Conservation (phyloP, 2,113 vertebrate species). For the Lethenteron reissneri region DNA sequence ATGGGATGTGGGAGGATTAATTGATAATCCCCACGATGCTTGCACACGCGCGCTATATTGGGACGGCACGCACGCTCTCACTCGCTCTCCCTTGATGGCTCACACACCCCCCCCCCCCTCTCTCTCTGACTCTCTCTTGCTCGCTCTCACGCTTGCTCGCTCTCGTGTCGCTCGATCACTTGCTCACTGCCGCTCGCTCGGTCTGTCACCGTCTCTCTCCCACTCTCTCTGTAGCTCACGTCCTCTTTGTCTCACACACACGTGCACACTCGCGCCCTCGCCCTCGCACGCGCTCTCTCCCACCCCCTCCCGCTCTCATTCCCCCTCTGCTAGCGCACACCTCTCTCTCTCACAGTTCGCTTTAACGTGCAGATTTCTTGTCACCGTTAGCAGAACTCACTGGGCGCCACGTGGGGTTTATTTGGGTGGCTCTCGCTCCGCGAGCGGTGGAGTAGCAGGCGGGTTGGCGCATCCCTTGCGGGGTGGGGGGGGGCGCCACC, state of each 20-base stretch:
- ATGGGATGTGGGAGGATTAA: too few relatives aligned
- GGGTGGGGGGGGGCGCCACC: too few relatives aligned
- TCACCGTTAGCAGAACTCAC: too few relatives aligned
- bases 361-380: too few relatives aligned
- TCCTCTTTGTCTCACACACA: not conserved
- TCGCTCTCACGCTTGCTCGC: not conserved
- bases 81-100: not conserved
- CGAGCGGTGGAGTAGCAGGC: too few relatives aligned
- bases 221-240: not conserved
- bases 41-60: too few relatives aligned
- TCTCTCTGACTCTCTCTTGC: too few relatives aligned
- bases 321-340: not conserved
- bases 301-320: not conserved
- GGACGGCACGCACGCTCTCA: not conserved
- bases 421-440: too few relatives aligned
- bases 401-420: too few relatives aligned
- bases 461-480: too few relatives aligned
- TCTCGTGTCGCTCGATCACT: not conserved
- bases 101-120: not conserved
- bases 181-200: not conserved
- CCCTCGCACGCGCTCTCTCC: not conserved
- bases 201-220: not conserved
- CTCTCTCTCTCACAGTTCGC: not conserved
- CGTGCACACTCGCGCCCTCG: not conserved
- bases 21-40: too few relatives aligned